A percentile compares a stretch with the other conserved stretches of the same genome.
phyloP scores from a whole-genome alignment of 2,888 invertebrate genomes.

The Nymphalis c-album region DNA sequence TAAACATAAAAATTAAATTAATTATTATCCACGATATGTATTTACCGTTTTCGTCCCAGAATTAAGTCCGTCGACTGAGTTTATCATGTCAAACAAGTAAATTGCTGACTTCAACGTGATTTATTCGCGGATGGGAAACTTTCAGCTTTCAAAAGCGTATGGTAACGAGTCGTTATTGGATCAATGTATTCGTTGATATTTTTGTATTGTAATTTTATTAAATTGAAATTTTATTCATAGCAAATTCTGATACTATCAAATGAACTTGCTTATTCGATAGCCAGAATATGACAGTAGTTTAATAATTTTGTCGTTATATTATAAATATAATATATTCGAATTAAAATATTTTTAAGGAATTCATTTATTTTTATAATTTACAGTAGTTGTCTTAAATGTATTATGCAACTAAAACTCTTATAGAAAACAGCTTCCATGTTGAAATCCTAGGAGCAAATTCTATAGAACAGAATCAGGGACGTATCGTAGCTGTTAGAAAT shows the following conservation, averaged over 20 bases:
- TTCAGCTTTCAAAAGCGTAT: conserved; percentile 25
- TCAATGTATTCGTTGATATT: background rate
- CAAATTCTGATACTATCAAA: background rate
- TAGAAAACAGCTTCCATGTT: no score
- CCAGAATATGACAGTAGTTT: no score
- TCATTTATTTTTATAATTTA: no score
- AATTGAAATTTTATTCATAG: background rate
- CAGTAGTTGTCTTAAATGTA: no score
- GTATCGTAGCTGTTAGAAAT: no score
- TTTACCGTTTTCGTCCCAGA: conserved; percentile 21
- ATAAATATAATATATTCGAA: no score
- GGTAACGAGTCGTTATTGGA: conserved; percentile 18
- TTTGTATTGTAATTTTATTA: background rate
- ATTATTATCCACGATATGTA: conserved; percentile 1
- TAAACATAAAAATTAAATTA: background rate
- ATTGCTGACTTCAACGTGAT: conserved; percentile 27
- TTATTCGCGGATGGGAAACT: conserved; percentile 27
- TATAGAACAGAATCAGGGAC: no score
- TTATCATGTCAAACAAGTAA: conserved; percentile 30
- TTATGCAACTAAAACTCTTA: no score
- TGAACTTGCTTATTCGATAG: background rate
- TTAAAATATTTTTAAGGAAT: no score
- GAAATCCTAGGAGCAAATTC: no score
- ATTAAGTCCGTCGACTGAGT: conserved; percentile 15
- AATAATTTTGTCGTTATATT: no score